phyloP scores from a whole-genome alignment of 2,888 invertebrate genomes.

The Liodrosophila aerea region DNA sequence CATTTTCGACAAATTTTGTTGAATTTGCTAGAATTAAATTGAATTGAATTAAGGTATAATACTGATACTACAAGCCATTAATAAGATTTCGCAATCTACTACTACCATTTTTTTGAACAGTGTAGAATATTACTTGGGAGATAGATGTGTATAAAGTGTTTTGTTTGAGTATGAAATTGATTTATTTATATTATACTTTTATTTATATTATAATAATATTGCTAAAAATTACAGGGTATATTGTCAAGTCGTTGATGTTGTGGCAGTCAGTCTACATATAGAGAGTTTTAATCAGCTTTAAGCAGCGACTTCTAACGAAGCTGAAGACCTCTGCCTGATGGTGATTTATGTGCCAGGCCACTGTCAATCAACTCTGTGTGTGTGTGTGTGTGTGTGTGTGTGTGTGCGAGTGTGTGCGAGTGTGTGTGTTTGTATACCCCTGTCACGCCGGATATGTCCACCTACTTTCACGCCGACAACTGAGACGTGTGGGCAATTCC shows the following conservation, averaged over 20 bases:
- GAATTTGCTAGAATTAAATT: too few species aligned
- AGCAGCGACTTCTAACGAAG: conserved; percentile 59
- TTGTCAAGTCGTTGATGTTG: not conserved
- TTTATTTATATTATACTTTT: too few species aligned
- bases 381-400: conserved; percentile 14
- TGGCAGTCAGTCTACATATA: not conserved
- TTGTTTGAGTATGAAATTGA: too few species aligned
- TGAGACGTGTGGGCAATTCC: conserved; percentile 28
- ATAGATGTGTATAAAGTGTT: too few species aligned
- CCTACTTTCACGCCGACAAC: conserved; percentile 69
- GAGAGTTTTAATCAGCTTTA: conserved; percentile 66
- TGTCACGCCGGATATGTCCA: conserved; percentile 71
- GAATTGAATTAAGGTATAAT: too few species aligned
- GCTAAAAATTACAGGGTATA: too few species aligned
- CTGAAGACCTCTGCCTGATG: conserved; percentile 38
- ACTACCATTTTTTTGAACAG: too few species aligned
- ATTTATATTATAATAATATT: too few species aligned
- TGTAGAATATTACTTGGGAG: too few species aligned
- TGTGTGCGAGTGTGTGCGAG: conserved; percentile 19
- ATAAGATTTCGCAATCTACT: too few species aligned
- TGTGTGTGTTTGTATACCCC: conserved; percentile 33
- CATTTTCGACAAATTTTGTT: too few species aligned
- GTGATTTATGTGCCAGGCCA: conserved; percentile 53
- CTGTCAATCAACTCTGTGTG: conserved; percentile 47
- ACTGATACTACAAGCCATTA: too few species aligned